Evolutionary conservation across 2,113 vertebrate genomes (phyloP), one percentile per base, ranked within the genome.

Genomic region (Urocynchramus pylzowi): DNA sequence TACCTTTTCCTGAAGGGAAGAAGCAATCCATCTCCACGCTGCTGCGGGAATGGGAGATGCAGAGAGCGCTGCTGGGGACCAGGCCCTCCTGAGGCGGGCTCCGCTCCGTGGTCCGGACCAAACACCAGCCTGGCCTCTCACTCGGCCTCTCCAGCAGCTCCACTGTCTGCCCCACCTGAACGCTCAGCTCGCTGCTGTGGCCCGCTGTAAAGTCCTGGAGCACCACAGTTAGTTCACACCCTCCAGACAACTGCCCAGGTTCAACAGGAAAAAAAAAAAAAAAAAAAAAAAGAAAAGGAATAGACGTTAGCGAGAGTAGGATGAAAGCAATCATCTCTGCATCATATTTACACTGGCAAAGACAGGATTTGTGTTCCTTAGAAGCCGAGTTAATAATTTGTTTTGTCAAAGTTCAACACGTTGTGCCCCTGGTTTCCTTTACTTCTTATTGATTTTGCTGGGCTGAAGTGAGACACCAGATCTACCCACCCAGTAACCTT

Each of bases 1-100:
- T 99, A 99, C 99, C 99, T 99, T 99, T 99, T 97, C 99, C 99
- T 61, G 99, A 95, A 54, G 98, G 97, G 97, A 99, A 99, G 98
- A 99, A 99, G 95, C 99, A 99, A 96, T 99, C 99, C 99, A 99
- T 99, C 97, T 99, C 99, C 95, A 99, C 98, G 0, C 99, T 99
- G 98, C 99, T 99, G 27, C 99, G 98, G 2, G 99, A 99, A 95
- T 99, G 99, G 16, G 99, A 99, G 87, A 99, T 98, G 76, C 99
- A 99, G 81, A 99, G 98, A 4, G 98, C 61, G 0, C 98, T 99
- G 97, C 99, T 99, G 96, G 99, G 99, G 7, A 99, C 99, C 97
- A 99, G 98, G 24, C 99, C 99, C 94, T 99, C 99, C 97, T 98
- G 99, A 0, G 99, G 99, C 0, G 99, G 99, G 80, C 97, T 99